Base-by-base conservation (phyloP, 2,888 invertebrate genomes). In the Chymomyza fuscimana region DNA sequence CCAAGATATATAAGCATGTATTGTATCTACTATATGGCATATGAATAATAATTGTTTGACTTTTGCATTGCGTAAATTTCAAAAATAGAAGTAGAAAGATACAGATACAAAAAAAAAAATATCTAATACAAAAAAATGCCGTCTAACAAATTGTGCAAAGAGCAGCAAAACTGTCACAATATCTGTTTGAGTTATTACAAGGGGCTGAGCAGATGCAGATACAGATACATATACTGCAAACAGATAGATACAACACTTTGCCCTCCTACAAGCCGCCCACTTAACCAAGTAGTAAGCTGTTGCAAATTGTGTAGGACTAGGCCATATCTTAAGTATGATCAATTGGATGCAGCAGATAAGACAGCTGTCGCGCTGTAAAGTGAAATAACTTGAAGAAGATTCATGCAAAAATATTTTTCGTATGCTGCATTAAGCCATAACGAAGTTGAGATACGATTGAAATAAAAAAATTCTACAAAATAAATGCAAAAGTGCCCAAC, bases 41-140 rank as follows among this genome's bases (percentile, higher is more conserved):
- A 75, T 81, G 81, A 82, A 73, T 75, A 82, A 82, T 83, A 79
- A 81, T 86, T 82, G 86, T 86, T 82, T 73, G 73, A 67, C 69
- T 83, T 81, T 76, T 79, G 84, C 84, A 86, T 83, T 86, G 82
- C 82, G 86, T 80, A 83, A 82, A 82, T 86, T 72, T 83, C 82
- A 72, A 86, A 83, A 86, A 86, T 83, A 83, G 86, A 83, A 78
- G 81, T 72, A 60, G 60, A 70, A 69, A 75, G 10, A 6, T n/a
- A 54, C 52, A n/a, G 52, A 51, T 5, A 32, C 32, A 63, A n/a
- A 22, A 16, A 63, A 52, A 29, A 62, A 50, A 19, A 10, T 50
- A 50, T 56, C 19, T 12, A 59, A 67, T 65, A 32, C n/a, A 51
- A 59, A 61, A n/a, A 66, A 36, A 65, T 46, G 40, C 12, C 12